Conservation (phyloP, 2,797 vertebrate species). For the Tragelaphus eurycerus region DNA sequence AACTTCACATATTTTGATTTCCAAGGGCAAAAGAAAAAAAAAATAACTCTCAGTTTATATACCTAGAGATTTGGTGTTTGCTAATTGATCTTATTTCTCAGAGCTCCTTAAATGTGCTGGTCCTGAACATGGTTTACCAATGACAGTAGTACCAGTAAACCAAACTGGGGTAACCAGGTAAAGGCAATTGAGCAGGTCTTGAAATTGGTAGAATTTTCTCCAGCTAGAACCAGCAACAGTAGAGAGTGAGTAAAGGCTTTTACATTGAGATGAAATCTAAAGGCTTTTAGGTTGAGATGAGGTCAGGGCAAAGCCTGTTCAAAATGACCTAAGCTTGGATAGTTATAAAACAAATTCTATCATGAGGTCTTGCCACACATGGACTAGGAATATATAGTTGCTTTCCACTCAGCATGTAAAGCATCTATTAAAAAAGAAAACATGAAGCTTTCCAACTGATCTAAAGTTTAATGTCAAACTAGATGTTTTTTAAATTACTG, state of each 20-base stretch:
- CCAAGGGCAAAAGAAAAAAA: not conserved
- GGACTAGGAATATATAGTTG: not conserved
- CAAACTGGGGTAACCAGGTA: not conserved
- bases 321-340: not conserved
- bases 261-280: not conserved
- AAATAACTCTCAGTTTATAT: not conserved
- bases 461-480: slow-evolving; percentile 9
- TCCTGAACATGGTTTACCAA: not conserved
- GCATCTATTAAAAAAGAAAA: not conserved
- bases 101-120: not conserved
- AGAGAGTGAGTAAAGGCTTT: not conserved
- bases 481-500: slow-evolving; percentile 55
- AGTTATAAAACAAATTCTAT: not conserved
- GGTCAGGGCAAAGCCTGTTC: not conserved
- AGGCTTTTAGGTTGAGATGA: not conserved
- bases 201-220: not conserved
- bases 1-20: not conserved
- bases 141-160: not conserved
- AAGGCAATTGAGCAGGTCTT: not conserved
- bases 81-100: not conserved
- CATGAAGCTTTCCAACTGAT: not conserved
- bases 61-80: not conserved
- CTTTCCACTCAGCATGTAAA: not conserved
- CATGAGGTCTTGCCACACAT: not conserved
- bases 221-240: not conserved